These are phyloP conservation scores for Passerina amoena DNA, from an alignment of 2,113 vertebrate species.

Conservation along the genomic window DNA sequence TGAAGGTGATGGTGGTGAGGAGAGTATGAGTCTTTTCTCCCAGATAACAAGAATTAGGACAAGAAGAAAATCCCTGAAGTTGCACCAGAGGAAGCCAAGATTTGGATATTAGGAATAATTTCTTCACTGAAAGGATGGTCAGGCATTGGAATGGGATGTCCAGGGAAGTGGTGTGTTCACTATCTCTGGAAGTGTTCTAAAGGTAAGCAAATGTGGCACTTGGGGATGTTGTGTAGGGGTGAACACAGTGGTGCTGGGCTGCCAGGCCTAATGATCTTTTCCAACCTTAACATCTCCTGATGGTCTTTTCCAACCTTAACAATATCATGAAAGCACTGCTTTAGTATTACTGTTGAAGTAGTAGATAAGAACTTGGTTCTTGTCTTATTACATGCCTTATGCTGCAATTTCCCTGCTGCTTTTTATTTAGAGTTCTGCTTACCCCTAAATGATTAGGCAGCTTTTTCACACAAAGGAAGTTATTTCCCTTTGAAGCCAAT, in stretches of 20 bases:
- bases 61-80: neutral
- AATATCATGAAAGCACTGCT: neutral
- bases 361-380: neutral
- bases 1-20: neutral
- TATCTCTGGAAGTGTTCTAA: neutral
- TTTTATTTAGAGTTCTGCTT: neutral
- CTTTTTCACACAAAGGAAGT: neutral
- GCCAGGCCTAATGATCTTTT: neutral
- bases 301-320: neutral
- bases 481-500: neutral
- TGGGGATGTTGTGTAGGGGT: neutral
- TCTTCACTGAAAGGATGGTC: neutral
- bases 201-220: neutral
- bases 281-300: neutral
- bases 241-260: neutral
- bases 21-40: neutral
- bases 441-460: neutral
- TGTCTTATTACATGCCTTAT: neutral
- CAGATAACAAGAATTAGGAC: no score
- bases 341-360: neutral
- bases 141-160: neutral
- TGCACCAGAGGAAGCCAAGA: neutral
- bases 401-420: neutral
- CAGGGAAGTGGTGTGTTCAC: neutral
- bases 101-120: neutral